These are phyloP conservation scores for Entomyzon cyanotis DNA, from an alignment of 2,113 vertebrate genomes.

Conservation along the genomic window DNA sequence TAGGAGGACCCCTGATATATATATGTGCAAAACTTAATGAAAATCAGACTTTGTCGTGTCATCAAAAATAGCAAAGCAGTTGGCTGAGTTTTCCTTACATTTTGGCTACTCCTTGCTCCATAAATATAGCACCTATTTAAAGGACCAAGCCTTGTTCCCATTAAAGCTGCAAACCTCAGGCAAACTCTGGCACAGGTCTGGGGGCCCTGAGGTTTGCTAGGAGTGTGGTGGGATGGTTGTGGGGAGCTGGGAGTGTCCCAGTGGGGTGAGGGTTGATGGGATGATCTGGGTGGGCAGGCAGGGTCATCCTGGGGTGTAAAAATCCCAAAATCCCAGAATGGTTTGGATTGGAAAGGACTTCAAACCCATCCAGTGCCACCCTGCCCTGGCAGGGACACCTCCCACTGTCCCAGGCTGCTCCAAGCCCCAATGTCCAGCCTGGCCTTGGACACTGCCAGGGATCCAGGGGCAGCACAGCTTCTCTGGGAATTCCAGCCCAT, in stretches of 20 bases:
- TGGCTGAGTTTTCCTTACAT: not conserved
- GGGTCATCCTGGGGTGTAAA: accelerated
- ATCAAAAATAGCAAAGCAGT: conserved; percentile 50
- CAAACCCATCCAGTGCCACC: accelerated
- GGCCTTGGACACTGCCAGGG: not conserved
- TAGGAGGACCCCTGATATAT: conserved; percentile 62
- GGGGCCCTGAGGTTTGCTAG: not conserved
- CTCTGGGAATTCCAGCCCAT: not conserved
- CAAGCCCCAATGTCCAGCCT: not conserved
- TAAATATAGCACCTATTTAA: conserved; percentile 63
- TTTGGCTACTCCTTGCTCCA: conserved; percentile 36
- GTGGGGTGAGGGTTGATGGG: accelerated
- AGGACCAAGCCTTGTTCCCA: not conserved
- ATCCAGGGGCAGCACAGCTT: not conserved
- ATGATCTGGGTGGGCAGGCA: accelerated
- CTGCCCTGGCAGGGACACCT: not conserved
- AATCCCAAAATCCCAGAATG: not conserved
- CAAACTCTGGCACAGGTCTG: not conserved
- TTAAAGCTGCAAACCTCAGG: not conserved
- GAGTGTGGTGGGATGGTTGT: accelerated
- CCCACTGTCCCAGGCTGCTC: not conserved
- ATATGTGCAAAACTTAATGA: conserved; percentile 64
- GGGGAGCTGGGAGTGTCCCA: not conserved
- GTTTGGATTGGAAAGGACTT: not conserved
- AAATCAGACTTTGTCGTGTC: conserved; percentile 64